These are phyloP conservation scores for Nephrotoma appendiculata DNA, from an alignment of 2,888 invertebrate genomes.

Conservation along the genomic window DNA sequence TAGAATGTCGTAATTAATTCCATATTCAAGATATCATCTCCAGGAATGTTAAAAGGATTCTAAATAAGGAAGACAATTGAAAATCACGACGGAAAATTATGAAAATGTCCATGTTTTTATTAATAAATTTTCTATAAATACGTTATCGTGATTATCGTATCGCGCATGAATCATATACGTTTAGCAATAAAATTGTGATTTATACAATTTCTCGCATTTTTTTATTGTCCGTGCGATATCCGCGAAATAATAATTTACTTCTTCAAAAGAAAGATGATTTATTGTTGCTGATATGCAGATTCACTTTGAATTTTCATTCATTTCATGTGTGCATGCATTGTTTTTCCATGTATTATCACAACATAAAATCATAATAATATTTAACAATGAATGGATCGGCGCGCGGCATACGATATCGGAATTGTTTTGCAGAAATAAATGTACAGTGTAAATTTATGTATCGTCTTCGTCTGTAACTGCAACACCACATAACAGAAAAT, in stretches of 20 bases:
- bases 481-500: background rate
- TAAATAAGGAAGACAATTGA: background rate
- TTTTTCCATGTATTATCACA: background rate
- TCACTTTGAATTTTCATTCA: background rate
- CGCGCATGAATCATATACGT: background rate
- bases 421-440: background rate
- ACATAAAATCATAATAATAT: background rate
- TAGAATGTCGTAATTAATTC: too few species aligned
- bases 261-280: background rate
- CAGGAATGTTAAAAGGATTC: background rate
- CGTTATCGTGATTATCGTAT: background rate
- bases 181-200: background rate
- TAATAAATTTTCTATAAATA: background rate
- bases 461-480: background rate
- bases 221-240: background rate
- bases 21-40: too few species aligned
- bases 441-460: background rate
- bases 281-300: background rate
- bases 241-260: background rate
- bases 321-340: background rate
- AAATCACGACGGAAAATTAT: background rate
- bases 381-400: background rate
- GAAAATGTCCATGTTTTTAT: background rate
- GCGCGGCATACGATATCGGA: background rate
- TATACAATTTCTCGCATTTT: background rate